Conservation (phyloP, 2,888 invertebrate genomes). For the Oscheius sp. region DNA sequence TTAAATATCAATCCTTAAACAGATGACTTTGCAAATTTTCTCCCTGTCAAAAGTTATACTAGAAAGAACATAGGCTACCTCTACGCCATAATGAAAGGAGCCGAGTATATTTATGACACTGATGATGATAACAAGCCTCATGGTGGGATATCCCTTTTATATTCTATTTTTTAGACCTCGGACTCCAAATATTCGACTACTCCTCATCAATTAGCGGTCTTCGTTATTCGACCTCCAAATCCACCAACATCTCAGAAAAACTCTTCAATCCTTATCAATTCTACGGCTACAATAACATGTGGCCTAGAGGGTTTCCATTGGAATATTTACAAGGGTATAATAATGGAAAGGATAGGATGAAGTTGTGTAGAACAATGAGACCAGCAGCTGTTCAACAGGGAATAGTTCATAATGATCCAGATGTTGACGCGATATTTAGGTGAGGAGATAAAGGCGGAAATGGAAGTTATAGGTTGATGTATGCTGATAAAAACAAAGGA, state of each 20-base stretch:
- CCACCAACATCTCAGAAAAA: conserved; percentile 11
- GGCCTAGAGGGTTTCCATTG: conserved; percentile 52
- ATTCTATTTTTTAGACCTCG: conserved; percentile 35
- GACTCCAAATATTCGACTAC: conserved; percentile 44
- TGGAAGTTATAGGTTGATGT: conserved; percentile 41
- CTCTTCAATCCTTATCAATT: conserved; percentile 51
- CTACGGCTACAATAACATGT: conserved; percentile 43
- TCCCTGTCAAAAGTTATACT: conserved; percentile 23
- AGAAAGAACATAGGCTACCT: conserved; percentile 38
- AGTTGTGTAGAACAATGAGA: conserved; percentile 35
- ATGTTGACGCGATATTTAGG: conserved; percentile 50
- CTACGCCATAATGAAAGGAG: conserved; percentile 38
- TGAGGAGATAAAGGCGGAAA: neutral
- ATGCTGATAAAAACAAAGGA: conserved; percentile 40
- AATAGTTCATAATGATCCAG: conserved; percentile 42
- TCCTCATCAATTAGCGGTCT: conserved; percentile 1
- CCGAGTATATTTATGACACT: conserved; percentile 42
- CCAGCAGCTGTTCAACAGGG: conserved; percentile 52
- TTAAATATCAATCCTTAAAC: too few species aligned
- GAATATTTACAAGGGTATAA: conserved; percentile 41
- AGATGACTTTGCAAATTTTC: neutral
- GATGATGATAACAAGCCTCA: conserved; percentile 40
- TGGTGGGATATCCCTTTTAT: conserved; percentile 2
- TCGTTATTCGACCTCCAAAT: neutral
- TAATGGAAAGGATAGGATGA: conserved; percentile 36